A percentile compares a stretch with the other conserved stretches of the same genome.
phyloP scores from a whole-genome alignment of 2,797 vertebrate species.

The Chromis chromis region DNA sequence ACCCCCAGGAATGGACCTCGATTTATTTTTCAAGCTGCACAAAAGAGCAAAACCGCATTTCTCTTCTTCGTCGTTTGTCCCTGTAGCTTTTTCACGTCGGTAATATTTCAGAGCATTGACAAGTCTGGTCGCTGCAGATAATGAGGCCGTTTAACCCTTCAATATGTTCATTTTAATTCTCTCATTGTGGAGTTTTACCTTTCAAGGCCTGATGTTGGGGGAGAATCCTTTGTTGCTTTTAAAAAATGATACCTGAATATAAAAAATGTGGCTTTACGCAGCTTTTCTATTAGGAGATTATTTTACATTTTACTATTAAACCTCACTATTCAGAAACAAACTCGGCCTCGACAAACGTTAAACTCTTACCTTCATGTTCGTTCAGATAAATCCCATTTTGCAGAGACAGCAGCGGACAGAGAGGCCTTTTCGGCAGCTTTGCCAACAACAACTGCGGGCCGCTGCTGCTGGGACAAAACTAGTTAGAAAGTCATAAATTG shows the following conservation, averaged over 20 bases:
- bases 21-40: conserved; percentile 75
- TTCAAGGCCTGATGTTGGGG: neutral
- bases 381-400: neutral
- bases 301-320: too few species aligned
- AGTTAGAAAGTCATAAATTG: conserved; percentile 74
- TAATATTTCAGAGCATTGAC: conserved; percentile 73
- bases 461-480: conserved; percentile 36
- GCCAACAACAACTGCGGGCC: conserved; percentile 1
- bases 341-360: too few species aligned
- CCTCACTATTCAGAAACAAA: neutral
- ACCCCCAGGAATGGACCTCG: conserved; percentile 26
- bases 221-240: neutral
- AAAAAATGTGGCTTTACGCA: too few species aligned
- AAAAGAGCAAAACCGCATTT: conserved; percentile 67
- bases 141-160: conserved; percentile 65
- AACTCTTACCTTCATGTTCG: conserved; percentile 21
- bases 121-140: conserved; percentile 52
- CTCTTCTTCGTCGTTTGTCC: conserved; percentile 45
- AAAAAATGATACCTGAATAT: neutral
- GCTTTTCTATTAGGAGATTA: neutral
- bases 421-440: conserved; percentile 7
- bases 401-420: too few species aligned
- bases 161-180: conserved; percentile 34
- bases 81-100: conserved; percentile 41
- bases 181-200: neutral